phyloP scores from a whole-genome alignment of 2,113 vertebrate genomes.

The Tylochromis polylepis region DNA sequence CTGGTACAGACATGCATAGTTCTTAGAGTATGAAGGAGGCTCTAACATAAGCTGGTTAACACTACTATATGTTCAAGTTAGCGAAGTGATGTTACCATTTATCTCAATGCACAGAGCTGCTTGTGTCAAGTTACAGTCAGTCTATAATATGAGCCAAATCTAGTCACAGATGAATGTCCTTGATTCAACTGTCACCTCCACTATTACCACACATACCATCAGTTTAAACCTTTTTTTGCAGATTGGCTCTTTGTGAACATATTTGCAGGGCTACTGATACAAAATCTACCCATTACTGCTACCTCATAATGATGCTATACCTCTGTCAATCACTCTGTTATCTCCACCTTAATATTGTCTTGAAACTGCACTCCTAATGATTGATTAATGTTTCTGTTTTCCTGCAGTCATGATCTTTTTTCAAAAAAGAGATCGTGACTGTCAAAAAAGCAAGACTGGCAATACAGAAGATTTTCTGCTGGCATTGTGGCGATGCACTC shows the following conservation, averaged over 20 bases:
- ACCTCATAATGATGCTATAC: background rate
- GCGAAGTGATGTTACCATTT: background rate
- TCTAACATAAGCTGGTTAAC: background rate
- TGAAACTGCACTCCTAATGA: background rate
- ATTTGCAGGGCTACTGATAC: background rate
- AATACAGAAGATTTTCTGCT: background rate
- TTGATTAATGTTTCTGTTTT: background rate
- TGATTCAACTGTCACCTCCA: background rate
- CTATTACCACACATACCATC: background rate
- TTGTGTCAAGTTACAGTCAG: background rate
- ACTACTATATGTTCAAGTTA: background rate
- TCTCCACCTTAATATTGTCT: background rate
- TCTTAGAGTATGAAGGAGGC: background rate
- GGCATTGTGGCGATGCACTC: background rate
- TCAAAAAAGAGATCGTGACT: background rate
- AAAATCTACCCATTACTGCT: background rate
- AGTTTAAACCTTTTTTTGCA: background rate
- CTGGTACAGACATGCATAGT: background rate
- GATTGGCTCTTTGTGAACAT: background rate
- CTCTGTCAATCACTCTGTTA: background rate
- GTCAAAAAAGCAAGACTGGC: background rate
- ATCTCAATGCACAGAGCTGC: background rate
- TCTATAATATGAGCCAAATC: background rate
- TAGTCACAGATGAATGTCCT: background rate
- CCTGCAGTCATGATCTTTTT: background rate